A percentile compares a stretch with the other conserved stretches of the same genome.
Evolutionary conservation across 53 echinoderm and acorn worm species (phyloP).

Genomic region (Echinometra lucunter): DNA sequence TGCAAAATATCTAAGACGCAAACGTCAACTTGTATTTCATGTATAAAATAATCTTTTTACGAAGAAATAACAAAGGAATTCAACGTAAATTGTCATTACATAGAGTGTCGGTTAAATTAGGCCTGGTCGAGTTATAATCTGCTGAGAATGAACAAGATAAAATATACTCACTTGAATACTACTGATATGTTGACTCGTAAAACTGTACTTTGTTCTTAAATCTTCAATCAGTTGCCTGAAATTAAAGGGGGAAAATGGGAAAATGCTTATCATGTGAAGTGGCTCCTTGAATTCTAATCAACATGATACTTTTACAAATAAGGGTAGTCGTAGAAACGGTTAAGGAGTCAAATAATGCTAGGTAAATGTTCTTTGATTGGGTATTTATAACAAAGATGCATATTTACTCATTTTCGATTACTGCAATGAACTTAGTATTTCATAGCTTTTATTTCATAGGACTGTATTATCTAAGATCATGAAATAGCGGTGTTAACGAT

Average conservation of each 20-base stretch:
- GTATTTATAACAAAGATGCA: too few relatives aligned
- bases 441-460: neutral
- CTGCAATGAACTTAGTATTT: neutral
- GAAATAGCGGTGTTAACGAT: neutral
- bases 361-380: neutral
- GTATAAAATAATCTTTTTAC: too few relatives aligned
- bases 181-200: slow-evolving; percentile 39
- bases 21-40: too few relatives aligned
- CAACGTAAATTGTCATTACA: too few relatives aligned
- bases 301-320: neutral
- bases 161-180: slow-evolving; percentile 40
- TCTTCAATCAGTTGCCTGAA: slow-evolving; percentile 44
- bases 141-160: neutral
- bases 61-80: too few relatives aligned
- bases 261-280: neutral
- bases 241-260: neutral
- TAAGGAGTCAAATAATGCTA: neutral
- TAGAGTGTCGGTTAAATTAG: too few relatives aligned
- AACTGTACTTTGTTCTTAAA: slow-evolving; percentile 38
- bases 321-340: neutral
- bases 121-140: too few relatives aligned
- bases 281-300: neutral
- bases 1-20: too few relatives aligned
- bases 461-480: neutral
- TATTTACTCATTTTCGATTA: neutral